Base-by-base conservation (phyloP, 1,140 invertebrate genomes). In the Calephelis nemesis region DNA sequence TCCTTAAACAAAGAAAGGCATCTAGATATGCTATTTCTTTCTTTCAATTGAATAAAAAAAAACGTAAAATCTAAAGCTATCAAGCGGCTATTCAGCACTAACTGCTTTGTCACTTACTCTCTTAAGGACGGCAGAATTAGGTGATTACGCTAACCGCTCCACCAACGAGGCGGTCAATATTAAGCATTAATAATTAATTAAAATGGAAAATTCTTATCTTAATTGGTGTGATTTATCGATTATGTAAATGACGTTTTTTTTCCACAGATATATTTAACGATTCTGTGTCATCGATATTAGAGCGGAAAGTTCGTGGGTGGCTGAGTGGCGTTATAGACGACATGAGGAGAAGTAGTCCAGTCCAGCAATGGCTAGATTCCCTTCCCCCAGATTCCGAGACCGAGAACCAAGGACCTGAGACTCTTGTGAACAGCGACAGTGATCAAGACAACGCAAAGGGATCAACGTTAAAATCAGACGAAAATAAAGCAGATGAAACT, bases 351-450 rank as follows among this genome's bases (percentile, higher is more conserved):
- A 91, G 88, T 69, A 92, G 90, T 69, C 92, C 92, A 68, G 89
- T 92, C 11, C 91, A 92, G 69, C 89, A 92, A 71, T 92, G 92
- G 92, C 74, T 92, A 54, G 91, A 92, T 74, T 92, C 92, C 4
- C 74, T 91, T 7, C 92, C 91, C 12, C 64, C 80, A 62, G 82
- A 87, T 42, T 42, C 78, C 45, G 76, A 76, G 19, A 54, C 45
- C 30, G 74, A 79, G 13, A 68, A 49, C 12, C 68, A 67, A 68
- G 63, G 52, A 39, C 54, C 54, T 67, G 68, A 58, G 1, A 54
- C 47, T 45, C 69, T 71, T 19, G 30, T 64, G 9, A 30, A 67
- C 39, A 52, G 62, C 45, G 65, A 71, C 47, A 60, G 45, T 58
- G 70, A 52, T 50, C 40, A 68, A 39, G 30, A 49, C 60, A 69